Evolutionary conservation across 1,140 invertebrate species (phyloP), one percentile per base, ranked within the genome.

Genomic region (Heliconius nattereri): DNA sequence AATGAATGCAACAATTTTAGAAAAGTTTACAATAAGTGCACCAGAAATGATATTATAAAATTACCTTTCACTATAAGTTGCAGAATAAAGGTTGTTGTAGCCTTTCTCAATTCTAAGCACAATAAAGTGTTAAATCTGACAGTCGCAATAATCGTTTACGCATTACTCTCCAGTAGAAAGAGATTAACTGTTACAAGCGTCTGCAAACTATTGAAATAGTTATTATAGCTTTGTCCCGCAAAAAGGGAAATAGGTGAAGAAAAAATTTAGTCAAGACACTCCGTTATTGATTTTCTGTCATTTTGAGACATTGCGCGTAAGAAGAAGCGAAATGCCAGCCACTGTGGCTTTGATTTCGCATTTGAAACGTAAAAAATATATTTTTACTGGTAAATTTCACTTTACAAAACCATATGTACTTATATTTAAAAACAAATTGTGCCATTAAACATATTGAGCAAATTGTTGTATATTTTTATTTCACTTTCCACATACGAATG

Each of bases 31-130:
- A 52, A 80, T 26, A 75, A 77, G 81, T 54, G 60, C 78, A 73
- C 78, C 26, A 75, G 81, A 78, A 81, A 78, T 80, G 79, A 82
- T 80, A 80, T 78, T 81, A 73, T 73, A 73, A 54, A 80, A 82
- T 78, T 80, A 78, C 76, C 82, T 85, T 85, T 83, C 84, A 80
- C 82, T 74, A 75, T 80, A 81, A 83, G 79, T 81, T 80, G 49
- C 66, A 74, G 73, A 80, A 82, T 78, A 78, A 77, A 77, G 81
- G 52, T 72, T 49, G 78, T 45, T 76, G 66, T 52, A 72, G 74
- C 54, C 70, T 80, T 83, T 83, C 80, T 80, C 76, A 73, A 74
- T 82, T 72, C 78, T 49, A 71, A 74, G 75, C 52, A 75, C 72
- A 75, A 74, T 73, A 81, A 81, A 81, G 37, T 79, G 60, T 71